Evolutionary conservation across 2,113 vertebrate genomes (phyloP), one percentile per base, ranked within the genome.

Genomic region (Nycticebus coucang): DNA sequence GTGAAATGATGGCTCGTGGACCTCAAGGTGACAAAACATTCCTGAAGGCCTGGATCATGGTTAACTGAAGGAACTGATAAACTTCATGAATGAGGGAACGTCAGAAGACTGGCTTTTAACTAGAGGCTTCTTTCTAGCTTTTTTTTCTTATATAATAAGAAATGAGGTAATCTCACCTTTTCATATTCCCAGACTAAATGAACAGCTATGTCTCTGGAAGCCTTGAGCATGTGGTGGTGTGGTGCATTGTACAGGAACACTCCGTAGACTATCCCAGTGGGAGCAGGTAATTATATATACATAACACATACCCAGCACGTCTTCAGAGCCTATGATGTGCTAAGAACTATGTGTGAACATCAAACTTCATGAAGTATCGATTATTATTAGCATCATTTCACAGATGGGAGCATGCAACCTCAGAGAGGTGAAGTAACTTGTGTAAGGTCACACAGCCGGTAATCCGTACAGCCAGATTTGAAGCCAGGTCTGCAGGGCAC

Each of bases 201-300:
- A 41, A 30, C 1, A 41, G 28, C 59, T 10, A 3, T 50, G 41
- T 81, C 30, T 69, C 21, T 18, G 15, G 28, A 69, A 75, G 9
- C 68, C 50, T 21, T 24, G 41, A 0, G 14, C 3, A 0, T 1
- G 33, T 41, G 1, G 8, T 50, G 1, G 10, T 50, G 10, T 50
- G 45, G 45, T 50, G 1, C 2, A 35, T 12, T 5, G 6, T 13
- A 2, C 14, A 1, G 1, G 18, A 15, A 18, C 45, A n/a, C 59
- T 53, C 26, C 19, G 4, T 18, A 17, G 2, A 17, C 71, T n/a
- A 7, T 10, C 1, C 14, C 0, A 8, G 74, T 0, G 0, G 1
- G 11, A 0, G 3, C 2, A 22, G 14, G 21, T 2, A 3, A 26
- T 12, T 4, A 9, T 2, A 4, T 26, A 9, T 50, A 6, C 37